phyloP scores from a whole-genome alignment of 2,888 invertebrate genomes.

The Drosophila parthenogenetica region DNA sequence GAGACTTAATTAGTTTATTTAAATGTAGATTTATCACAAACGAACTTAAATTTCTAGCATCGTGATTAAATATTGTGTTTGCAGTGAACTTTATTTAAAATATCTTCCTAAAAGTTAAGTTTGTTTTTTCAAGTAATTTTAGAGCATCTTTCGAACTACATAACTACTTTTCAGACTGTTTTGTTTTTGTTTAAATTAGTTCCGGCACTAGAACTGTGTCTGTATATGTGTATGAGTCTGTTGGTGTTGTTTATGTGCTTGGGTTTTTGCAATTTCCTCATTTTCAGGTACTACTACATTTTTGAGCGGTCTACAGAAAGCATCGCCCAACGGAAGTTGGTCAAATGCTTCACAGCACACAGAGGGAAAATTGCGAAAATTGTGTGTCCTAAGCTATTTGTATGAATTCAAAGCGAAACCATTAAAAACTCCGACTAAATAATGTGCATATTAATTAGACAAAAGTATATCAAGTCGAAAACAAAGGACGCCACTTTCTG shows the following conservation, averaged over 20 bases:
- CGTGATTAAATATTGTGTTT: too few relatives aligned
- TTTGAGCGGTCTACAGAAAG: slow-evolving; percentile 32
- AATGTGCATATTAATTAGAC: slow-evolving; percentile 45
- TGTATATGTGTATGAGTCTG: slow-evolving; percentile 15
- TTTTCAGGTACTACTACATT: slow-evolving; percentile 16
- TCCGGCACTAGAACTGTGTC: slow-evolving; percentile 12
- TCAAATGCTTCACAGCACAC: slow-evolving; percentile 50
- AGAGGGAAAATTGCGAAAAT: slow-evolving; percentile 22
- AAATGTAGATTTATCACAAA: too few relatives aligned
- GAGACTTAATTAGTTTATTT: too few relatives aligned
- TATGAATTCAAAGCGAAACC: slow-evolving; percentile 18
- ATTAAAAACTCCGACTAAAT: slow-evolving; percentile 29
- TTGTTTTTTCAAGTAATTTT: slow-evolving; percentile 3
- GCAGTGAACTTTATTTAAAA: not conserved
- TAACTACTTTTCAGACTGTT: too few relatives aligned
- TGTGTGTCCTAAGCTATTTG: slow-evolving; percentile 26
- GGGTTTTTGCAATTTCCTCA: slow-evolving; percentile 55
- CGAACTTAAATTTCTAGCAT: too few relatives aligned
- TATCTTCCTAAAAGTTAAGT: not conserved
- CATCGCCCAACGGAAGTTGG: slow-evolving; percentile 53
- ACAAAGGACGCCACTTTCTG: not conserved
- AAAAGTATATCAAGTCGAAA: not conserved
- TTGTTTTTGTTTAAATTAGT: slow-evolving; percentile 47
- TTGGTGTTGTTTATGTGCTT: slow-evolving; percentile 15
- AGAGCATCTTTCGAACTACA: slow-evolving; percentile 18